Evolutionary conservation across 1,140 invertebrate species (phyloP).

Genomic region (Pristionchus pacificus): DNA sequence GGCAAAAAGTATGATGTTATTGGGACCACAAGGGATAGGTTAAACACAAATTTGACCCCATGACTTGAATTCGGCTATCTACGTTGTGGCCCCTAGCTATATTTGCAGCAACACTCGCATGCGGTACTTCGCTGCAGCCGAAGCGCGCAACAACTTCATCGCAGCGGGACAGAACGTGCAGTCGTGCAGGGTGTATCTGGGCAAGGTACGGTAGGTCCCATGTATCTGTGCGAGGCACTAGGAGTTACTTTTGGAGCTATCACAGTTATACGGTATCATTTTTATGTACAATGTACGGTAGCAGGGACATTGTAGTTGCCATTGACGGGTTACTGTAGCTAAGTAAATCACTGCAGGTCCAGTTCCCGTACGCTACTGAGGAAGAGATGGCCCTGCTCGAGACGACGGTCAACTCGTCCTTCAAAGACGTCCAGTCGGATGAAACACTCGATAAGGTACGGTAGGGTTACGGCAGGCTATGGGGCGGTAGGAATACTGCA

Average conservation of each 20-base stretch:
- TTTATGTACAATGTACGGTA: conserved; percentile 6
- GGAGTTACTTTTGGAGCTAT: too few species aligned
- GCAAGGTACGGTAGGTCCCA: conserved; percentile 47
- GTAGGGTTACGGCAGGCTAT: too few species aligned
- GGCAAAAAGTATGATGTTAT: background rate
- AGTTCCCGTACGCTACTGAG: conserved; percentile 67
- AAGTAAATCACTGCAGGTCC: conserved; percentile 39
- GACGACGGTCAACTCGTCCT: conserved; percentile 64
- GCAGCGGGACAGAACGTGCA: conserved; percentile 65
- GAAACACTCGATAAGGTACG: conserved; percentile 63
- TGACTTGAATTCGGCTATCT: too few species aligned
- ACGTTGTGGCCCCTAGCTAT: too few species aligned
- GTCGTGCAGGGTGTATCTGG: conserved; percentile 64
- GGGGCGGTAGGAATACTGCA: background rate
- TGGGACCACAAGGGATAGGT: background rate
- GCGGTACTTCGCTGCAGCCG: conserved; percentile 62
- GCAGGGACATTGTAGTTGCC: background rate
- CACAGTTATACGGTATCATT: background rate
- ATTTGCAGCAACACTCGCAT: conserved; percentile 53
- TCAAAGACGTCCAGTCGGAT: conserved; percentile 64
- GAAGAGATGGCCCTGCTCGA: conserved; percentile 63
- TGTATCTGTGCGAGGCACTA: too few species aligned
- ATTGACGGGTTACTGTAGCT: conserved; percentile 39
- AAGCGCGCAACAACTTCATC: conserved; percentile 65
- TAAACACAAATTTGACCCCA: background rate